Base-by-base conservation (phyloP, 2,888 invertebrate species). In the Clistopyga incitator region DNA sequence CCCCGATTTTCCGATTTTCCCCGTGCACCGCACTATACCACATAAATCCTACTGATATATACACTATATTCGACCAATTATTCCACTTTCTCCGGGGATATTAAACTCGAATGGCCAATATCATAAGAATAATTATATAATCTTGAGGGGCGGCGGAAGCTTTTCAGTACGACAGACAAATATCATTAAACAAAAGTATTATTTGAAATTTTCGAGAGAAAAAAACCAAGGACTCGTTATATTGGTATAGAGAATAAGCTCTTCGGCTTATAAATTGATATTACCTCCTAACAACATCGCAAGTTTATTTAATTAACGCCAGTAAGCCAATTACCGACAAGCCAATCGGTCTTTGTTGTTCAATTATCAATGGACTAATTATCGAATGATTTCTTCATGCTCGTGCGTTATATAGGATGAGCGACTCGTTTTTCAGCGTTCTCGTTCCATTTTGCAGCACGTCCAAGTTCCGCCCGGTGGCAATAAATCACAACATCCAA, bases 401-500 rank as follows among this genome's bases (percentile, higher is more conserved):
- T 18, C 20, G 8, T 38, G 34, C 56, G 59, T 59, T 59, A 10
- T 45, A 70, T 56, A 42, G 4, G 15, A 18, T 0, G 4, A 10
- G 20, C 11, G 18, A 38, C 64, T 64, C 38, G 38, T 64, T 38
- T 20, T 38, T 56, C 56, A 38, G 38, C 38, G 11, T 11, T 64
- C 34, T 38, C 54, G 20, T 18, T 71, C n/a, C 20, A 38, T 47
- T 59, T 61, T n/a, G 23, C 47, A 18, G 59, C n/a, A 67, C 61
- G 70, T 54, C 50, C 50, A 75, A 68, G 29, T 54, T 56, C 25
- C 15, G 42, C 25, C 61, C n/a, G 10, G 68, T n/a, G n/a, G 29
- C 75, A 18, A 75, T 76, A 65, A 76, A 76, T 81, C 75, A 75
- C 38, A 52, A 61, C 18, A 61, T 68, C 56, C 56, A 45, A 38